Conservation (phyloP, 2,888 invertebrate species). For the Eretmocerus hayati region DNA sequence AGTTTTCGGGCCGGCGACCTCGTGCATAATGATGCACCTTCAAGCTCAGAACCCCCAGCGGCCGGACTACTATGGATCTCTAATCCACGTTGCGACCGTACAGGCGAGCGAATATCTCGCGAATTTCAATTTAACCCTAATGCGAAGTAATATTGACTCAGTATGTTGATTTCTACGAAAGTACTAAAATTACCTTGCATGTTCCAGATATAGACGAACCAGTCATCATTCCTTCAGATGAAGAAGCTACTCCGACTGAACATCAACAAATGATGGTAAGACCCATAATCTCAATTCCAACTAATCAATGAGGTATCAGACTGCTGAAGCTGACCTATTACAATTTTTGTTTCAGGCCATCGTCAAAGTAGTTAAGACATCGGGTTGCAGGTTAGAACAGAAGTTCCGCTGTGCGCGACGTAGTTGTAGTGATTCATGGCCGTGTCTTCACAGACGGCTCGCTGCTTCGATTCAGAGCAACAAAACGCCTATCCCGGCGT, state of each 20-base stretch:
- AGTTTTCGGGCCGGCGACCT: too few relatives aligned
- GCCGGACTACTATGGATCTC: too few relatives aligned
- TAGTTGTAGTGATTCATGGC: constrained; percentile 16
- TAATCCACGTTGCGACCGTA: too few relatives aligned
- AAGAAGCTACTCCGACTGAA: constrained; percentile 20
- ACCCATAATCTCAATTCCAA: neutral
- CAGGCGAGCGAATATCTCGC: too few relatives aligned
- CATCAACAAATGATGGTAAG: constrained; percentile 20
- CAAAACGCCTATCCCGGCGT: constrained; percentile 21
- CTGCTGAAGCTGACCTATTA: too few relatives aligned
- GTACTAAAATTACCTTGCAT: too few relatives aligned
- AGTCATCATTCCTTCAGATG: constrained; percentile 21
- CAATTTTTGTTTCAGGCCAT: constrained; percentile 16
- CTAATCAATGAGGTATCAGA: neutral
- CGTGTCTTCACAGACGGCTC: constrained; percentile 20
- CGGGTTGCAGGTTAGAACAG: constrained; percentile 17
- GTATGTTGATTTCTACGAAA: too few relatives aligned
- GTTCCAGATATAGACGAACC: constrained; percentile 19
- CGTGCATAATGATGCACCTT: too few relatives aligned
- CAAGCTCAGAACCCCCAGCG: too few relatives aligned
- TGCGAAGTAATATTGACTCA: too few relatives aligned
- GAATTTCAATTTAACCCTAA: too few relatives aligned
- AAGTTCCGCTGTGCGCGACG: constrained; percentile 20
- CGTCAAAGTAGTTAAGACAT: constrained; percentile 17
- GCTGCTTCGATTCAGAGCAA: constrained; percentile 20